phyloP scores from a whole-genome alignment of 2,113 vertebrate genomes.

The Melanostigma gelatinosum region DNA sequence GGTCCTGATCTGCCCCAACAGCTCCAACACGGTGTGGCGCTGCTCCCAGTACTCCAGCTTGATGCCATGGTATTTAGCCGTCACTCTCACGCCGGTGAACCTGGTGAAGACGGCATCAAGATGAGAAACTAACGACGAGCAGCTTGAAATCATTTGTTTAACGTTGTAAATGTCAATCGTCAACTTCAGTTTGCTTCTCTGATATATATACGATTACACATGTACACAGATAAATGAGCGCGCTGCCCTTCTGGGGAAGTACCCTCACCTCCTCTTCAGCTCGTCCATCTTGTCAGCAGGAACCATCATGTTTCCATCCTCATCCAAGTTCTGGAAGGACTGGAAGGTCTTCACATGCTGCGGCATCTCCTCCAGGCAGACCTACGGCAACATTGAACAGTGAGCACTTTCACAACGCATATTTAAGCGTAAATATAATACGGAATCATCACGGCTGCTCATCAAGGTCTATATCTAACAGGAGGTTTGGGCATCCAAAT shows the following conservation, averaged over 20 bases:
- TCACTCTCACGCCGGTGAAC: slow-evolving; percentile 83
- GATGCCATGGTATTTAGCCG: slow-evolving; percentile 84
- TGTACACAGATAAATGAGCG: background rate
- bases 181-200: background rate
- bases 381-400: slow-evolving; percentile 66
- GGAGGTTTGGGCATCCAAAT: background rate
- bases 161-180: background rate
- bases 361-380: slow-evolving; percentile 86
- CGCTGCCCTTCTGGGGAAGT: background rate
- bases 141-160: background rate
- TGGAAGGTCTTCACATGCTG: slow-evolving; percentile 84
- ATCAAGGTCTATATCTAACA: background rate
- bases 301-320: slow-evolving; percentile 84
- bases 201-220: background rate
- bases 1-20: slow-evolving; percentile 83
- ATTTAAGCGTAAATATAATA: background rate
- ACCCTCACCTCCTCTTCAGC: slow-evolving; percentile 88
- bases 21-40: slow-evolving; percentile 83
- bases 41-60: slow-evolving; percentile 88
- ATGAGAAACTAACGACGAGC: background rate
- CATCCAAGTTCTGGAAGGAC: slow-evolving; percentile 88
- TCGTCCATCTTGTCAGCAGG: slow-evolving; percentile 91
- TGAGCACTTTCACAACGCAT: background rate
- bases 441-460: too few species aligned
- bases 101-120: slow-evolving; percentile 44